phyloP scores from a whole-genome alignment of 2,797 vertebrate species.

The Ceyx erithaca region DNA sequence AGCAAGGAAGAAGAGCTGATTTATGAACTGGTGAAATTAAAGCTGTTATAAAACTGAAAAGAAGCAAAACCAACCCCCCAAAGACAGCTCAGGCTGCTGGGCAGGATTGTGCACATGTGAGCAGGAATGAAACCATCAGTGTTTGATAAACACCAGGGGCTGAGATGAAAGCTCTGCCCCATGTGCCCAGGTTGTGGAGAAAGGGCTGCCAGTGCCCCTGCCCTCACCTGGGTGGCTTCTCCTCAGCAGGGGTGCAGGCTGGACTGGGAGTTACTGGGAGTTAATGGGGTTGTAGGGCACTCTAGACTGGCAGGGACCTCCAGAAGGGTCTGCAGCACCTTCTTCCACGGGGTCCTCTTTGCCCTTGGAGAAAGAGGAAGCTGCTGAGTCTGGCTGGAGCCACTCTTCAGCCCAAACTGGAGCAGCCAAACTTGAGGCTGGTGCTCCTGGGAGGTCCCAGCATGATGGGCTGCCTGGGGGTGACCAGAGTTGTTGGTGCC shows the following conservation, averaged over 20 bases:
- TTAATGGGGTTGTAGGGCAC: background rate
- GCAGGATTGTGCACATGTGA: background rate
- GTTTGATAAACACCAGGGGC: background rate
- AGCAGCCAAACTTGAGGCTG: background rate
- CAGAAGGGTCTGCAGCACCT: fast-evolving
- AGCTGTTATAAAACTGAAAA: background rate
- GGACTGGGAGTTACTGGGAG: background rate
- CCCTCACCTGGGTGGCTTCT: background rate
- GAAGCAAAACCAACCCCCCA: background rate
- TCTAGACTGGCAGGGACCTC: background rate
- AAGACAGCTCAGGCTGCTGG: background rate
- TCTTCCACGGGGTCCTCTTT: background rate
- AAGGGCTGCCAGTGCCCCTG: background rate
- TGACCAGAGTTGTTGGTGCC: background rate
- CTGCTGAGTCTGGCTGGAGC: background rate
- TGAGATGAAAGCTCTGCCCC: background rate
- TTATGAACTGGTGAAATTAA: slow-evolving; percentile 35
- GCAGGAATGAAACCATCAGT: background rate
- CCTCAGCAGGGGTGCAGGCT: fast-evolving
- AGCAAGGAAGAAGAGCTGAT: slow-evolving; percentile 11
- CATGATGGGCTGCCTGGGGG: fast-evolving
- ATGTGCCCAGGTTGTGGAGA: background rate
- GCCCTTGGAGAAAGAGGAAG: background rate
- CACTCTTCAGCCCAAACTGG: background rate
- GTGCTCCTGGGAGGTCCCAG: background rate